phyloP scores from a whole-genome alignment of 2,888 invertebrate genomes.

The Drosophila bunnanda region DNA sequence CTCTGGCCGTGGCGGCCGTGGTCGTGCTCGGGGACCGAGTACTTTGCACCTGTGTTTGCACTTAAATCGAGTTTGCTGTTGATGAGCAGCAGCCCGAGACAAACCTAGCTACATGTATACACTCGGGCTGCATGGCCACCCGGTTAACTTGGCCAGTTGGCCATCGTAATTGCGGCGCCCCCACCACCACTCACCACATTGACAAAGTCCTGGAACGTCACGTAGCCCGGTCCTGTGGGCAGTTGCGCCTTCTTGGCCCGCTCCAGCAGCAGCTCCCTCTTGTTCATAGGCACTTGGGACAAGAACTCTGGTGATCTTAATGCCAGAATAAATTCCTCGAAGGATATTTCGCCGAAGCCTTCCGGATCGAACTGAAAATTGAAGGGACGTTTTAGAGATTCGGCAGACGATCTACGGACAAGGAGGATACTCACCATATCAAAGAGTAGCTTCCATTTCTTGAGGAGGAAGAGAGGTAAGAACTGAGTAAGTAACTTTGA shows the following conservation, averaged over 20 bases:
- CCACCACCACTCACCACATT: constrained; percentile 92
- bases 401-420: neutral
- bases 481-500: neutral
- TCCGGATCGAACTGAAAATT: constrained; percentile 92
- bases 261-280: constrained; percentile 90
- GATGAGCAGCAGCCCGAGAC: constrained; percentile 54
- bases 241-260: constrained; percentile 89
- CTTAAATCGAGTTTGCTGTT: constrained; percentile 63
- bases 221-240: constrained; percentile 87
- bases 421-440: constrained; percentile 88
- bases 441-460: constrained; percentile 96
- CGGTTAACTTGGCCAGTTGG: constrained; percentile 44
- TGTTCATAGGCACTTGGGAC: constrained; percentile 90
- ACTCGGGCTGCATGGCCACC: constrained; percentile 26
- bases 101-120: constrained; percentile 31
- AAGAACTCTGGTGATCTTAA: constrained; percentile 91
- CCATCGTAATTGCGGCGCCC: constrained; percentile 20
- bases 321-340: constrained; percentile 92
- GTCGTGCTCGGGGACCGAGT: constrained; percentile 21
- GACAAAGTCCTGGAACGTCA: constrained; percentile 97
- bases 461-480: constrained; percentile 55
- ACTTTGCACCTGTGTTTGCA: constrained; percentile 72
- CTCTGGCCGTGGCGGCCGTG: constrained; percentile 43
- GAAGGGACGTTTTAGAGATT: neutral
- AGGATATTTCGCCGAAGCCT: constrained; percentile 96